A percentile compares a stretch with the other conserved stretches of the same genome.
These are phyloP conservation scores for Caenorhabditis elegans DNA, from an alignment of 1,140 invertebrate genomes.

Conservation along the genomic window DNA sequence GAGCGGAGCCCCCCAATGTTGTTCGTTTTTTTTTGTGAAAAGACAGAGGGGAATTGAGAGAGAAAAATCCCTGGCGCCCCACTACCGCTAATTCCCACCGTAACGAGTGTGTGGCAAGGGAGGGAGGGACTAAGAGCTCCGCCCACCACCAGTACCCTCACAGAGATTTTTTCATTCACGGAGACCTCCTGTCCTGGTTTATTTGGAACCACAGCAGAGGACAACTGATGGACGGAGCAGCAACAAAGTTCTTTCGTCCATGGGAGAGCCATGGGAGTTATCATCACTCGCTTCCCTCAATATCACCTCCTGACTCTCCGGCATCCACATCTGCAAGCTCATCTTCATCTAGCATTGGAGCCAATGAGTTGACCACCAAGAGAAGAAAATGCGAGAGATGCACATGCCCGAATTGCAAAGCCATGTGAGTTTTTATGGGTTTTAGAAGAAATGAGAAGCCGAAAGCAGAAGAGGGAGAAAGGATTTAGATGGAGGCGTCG, in stretches of 20 bases:
- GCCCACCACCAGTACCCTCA: not conserved
- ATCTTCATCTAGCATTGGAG: too few relatives aligned
- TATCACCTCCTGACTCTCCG: not conserved
- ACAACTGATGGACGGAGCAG: not conserved
- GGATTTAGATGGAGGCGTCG: not conserved
- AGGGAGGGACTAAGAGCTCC: not conserved
- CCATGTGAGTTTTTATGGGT: constrained; percentile 15
- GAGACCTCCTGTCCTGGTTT: too few relatives aligned
- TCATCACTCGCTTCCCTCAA: not conserved
- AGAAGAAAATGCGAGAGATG: constrained; percentile 2
- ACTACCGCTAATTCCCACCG: not conserved
- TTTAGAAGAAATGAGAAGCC: not conserved
- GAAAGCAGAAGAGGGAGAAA: not conserved
- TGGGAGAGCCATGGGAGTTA: not conserved
- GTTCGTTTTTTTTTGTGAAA: too few relatives aligned
- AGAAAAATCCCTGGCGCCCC: not conserved
- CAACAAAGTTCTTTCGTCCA: not conserved
- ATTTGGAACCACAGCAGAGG: too few relatives aligned
- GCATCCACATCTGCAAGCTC: not conserved
- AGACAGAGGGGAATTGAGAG: not conserved
- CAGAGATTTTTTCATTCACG: too few relatives aligned
- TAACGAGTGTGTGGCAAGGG: not conserved
- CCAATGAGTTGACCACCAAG: not conserved
- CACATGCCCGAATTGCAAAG: constrained; percentile 15
- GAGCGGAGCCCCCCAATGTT: too few relatives aligned